Percentiles rank a stretch among this genome's conserved stretches.
Conservation (phyloP, 2,797 vertebrate species). For the Parauchenoglanis ngamensis region DNA sequence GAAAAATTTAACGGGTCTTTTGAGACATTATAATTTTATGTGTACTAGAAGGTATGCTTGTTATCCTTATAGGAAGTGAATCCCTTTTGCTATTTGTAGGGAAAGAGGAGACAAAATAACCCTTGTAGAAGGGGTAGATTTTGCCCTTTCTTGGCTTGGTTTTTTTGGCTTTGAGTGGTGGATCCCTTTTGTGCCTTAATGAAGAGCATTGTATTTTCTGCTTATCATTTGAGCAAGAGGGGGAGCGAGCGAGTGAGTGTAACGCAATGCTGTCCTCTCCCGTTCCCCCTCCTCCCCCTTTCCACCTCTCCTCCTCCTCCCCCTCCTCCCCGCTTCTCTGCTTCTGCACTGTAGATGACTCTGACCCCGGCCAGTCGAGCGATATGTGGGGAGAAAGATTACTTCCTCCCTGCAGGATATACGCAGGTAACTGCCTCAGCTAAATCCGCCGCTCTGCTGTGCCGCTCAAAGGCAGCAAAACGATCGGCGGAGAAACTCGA, state of each 20-base stretch:
- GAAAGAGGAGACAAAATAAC: not conserved
- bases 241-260: conserved; percentile 66
- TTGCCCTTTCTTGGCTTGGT: not conserved
- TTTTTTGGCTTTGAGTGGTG: conserved; percentile 10
- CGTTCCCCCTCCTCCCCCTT: conserved; percentile 69
- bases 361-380: conserved; percentile 87
- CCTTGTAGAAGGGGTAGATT: not conserved
- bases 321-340: conserved; percentile 77
- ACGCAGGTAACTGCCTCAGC: conserved; percentile 83
- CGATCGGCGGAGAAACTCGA: not conserved
- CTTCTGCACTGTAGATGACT: conserved; percentile 89
- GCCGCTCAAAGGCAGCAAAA: conserved; percentile 29
- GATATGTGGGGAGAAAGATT: conserved; percentile 88
- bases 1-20: too few relatives aligned
- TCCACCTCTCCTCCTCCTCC: conserved; percentile 68
- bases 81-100: conserved; percentile 12
- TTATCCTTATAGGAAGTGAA: not conserved
- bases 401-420: conserved; percentile 87
- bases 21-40: not conserved
- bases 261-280: conserved; percentile 80
- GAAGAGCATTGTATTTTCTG: conserved; percentile 46
- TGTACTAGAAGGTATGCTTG: not conserved
- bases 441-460: conserved; percentile 55
- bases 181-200: conserved; percentile 17
- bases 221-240: conserved; percentile 58